A percentile compares a stretch with the other conserved stretches of the same genome.
Conservation (phyloP, 1,140 invertebrate species). For the Temnothorax longispinosus region DNA sequence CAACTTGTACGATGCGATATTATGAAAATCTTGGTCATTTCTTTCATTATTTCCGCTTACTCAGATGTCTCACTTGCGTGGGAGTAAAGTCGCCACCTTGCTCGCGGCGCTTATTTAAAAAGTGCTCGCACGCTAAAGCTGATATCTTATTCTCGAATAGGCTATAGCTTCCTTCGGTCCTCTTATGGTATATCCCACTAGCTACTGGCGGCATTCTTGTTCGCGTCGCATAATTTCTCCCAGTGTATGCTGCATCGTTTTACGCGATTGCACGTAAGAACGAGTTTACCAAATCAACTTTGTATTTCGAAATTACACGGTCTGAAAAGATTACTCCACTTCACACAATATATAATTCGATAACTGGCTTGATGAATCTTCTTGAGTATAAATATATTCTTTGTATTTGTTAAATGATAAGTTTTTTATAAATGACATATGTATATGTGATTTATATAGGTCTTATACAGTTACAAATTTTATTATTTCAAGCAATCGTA, state of each 20-base stretch:
- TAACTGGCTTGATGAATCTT: not conserved
- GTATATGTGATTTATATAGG: not conserved
- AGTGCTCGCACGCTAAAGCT: conserved; percentile 81
- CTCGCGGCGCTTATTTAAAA: conserved; percentile 76
- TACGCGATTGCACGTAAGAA: conserved; percentile 62
- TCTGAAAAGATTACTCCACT: not conserved
- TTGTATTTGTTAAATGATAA: not conserved
- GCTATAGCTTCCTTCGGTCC: conserved; percentile 81
- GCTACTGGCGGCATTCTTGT: conserved; percentile 81
- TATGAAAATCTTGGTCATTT: conserved; percentile 33
- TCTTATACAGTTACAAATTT: not conserved
- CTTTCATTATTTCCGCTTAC: conserved; percentile 27
- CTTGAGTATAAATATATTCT: not conserved
- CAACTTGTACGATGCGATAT: conserved; percentile 48
- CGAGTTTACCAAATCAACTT: conserved; percentile 32
- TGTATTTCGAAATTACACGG: not conserved
- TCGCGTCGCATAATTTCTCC: conserved; percentile 82
- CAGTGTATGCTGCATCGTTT: conserved; percentile 43
- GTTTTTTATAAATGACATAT: not conserved
- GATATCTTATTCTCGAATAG: conserved; percentile 85
- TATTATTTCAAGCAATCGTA: not conserved
- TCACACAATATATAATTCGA: not conserved
- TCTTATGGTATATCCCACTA: conserved; percentile 79
- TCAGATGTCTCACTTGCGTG: conserved; percentile 45
- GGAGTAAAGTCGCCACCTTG: conserved; percentile 70